These are phyloP conservation scores for Digitonthophagus gazella DNA, from an alignment of 2,888 invertebrate genomes.

Conservation along the genomic window DNA sequence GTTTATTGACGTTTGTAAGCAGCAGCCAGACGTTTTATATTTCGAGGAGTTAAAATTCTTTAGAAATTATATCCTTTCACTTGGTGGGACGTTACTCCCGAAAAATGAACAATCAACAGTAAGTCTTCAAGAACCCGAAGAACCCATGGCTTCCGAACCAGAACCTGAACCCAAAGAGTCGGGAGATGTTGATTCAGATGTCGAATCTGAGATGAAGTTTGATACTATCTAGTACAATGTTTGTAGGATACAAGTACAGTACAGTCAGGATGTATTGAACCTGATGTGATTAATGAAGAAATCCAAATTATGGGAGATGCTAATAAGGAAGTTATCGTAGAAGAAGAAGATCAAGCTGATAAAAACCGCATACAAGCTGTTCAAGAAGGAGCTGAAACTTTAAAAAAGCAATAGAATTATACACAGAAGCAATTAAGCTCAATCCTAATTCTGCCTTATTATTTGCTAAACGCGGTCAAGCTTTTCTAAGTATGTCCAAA, in stretches of 20 bases:
- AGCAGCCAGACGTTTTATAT: conserved; percentile 70
- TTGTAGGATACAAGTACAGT: conserved; percentile 9
- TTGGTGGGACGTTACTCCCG: conserved; percentile 69
- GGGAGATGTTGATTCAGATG: conserved; percentile 58
- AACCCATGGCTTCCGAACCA: conserved; percentile 29
- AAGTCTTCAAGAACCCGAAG: conserved; percentile 23
- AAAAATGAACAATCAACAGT: conserved; percentile 32
- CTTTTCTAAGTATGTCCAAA: conserved; percentile 74
- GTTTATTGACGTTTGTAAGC: conserved; percentile 69
- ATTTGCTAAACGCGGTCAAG: conserved; percentile 89
- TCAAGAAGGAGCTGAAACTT: conserved; percentile 69
- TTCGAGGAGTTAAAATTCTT: conserved; percentile 76
- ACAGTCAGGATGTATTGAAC: conserved; percentile 56
- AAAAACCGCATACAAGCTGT: conserved; percentile 78
- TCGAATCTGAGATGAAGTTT: conserved; percentile 78
- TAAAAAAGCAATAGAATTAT: conserved; percentile 74
- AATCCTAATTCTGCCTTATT: conserved; percentile 77
- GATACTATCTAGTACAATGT: conserved; percentile 56
- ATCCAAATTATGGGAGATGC: conserved; percentile 74
- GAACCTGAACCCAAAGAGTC: conserved; percentile 33
- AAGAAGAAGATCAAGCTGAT: conserved; percentile 73
- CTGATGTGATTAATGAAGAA: conserved; percentile 58
- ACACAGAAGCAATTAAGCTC: conserved; percentile 81
- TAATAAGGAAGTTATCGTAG: conserved; percentile 65
- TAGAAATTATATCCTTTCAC: conserved; percentile 70